phyloP scores from a whole-genome alignment of 2,888 invertebrate genomes.

The Branchipolynoe longqiensis region DNA sequence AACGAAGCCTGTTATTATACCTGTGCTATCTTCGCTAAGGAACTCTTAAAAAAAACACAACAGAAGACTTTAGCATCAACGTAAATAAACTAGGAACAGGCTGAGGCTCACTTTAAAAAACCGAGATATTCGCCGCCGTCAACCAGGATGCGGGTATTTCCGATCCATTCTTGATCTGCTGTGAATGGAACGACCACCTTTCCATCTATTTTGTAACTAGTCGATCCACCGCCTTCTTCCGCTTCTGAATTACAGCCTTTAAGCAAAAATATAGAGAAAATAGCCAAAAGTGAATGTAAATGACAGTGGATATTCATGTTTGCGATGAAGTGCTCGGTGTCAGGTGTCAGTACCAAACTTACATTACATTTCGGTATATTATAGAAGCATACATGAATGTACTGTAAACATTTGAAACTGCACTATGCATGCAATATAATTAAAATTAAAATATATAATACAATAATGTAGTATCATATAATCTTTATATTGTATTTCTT shows the following conservation, averaged over 20 bases:
- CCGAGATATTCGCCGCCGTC: slow-evolving; percentile 95
- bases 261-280: slow-evolving; percentile 7
- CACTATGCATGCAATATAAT: not conserved
- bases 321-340: not conserved
- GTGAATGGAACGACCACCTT: slow-evolving; percentile 77
- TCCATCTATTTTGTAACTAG: slow-evolving; percentile 71
- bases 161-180: slow-evolving; percentile 79
- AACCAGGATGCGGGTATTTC: slow-evolving; percentile 84
- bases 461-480: not conserved
- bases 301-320: not conserved
- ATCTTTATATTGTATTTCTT: not conserved
- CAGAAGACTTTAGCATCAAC: too few relatives aligned
- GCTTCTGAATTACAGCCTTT: slow-evolving; percentile 44
- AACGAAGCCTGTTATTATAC: too few relatives aligned
- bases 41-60: too few relatives aligned
- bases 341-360: slow-evolving; percentile 14
- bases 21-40: too few relatives aligned
- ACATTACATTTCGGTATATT: too few relatives aligned
- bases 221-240: not conserved
- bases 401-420: not conserved
- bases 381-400: too few relatives aligned
- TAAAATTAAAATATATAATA: not conserved
- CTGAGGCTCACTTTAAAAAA: slow-evolving; percentile 88
- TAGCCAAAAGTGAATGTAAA: not conserved
- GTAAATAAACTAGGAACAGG: too few relatives aligned